Conservation (phyloP, 2,113 vertebrate genomes). For the Ptilonorhynchus violaceus region DNA sequence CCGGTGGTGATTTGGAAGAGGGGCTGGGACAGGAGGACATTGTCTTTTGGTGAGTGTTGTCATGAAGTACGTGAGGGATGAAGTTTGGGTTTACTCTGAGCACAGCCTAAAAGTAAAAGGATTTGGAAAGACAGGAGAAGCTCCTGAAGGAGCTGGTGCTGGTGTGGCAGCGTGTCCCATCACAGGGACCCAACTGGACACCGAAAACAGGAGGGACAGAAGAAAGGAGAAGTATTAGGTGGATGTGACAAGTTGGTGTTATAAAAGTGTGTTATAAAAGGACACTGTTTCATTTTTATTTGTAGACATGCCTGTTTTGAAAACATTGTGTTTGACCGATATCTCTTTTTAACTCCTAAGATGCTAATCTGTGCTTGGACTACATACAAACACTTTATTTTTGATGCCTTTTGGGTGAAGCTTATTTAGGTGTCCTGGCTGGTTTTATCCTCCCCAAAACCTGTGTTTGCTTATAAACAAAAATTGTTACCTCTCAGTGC, state of each 20-base stretch:
- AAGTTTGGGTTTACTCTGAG: not conserved
- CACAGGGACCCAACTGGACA: rapidly evolving
- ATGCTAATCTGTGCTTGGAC: not conserved
- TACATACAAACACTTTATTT: not conserved
- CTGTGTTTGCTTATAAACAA: not conserved
- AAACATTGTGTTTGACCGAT: not conserved
- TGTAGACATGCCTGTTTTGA: not conserved
- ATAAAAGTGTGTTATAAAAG: not conserved
- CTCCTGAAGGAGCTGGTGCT: not conserved
- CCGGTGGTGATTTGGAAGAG: not conserved
- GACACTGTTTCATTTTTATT: not conserved
- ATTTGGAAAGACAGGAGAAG: not conserved
- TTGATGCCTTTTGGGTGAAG: not conserved
- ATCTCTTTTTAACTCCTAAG: not conserved
- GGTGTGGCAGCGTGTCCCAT: not conserved
- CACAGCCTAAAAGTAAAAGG: not conserved
- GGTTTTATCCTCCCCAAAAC: not conserved
- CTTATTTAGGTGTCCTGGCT: not conserved
- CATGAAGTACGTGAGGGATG: rapidly evolving
- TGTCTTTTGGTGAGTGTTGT: not conserved
- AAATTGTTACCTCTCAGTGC: not conserved
- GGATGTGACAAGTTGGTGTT: not conserved
- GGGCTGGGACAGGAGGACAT: not conserved
- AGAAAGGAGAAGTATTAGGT: not conserved
- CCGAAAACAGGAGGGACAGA: not conserved